These are phyloP conservation scores for Dipodomys stephensi DNA, from an alignment of 2,113 vertebrate genomes.

Conservation along the genomic window DNA sequence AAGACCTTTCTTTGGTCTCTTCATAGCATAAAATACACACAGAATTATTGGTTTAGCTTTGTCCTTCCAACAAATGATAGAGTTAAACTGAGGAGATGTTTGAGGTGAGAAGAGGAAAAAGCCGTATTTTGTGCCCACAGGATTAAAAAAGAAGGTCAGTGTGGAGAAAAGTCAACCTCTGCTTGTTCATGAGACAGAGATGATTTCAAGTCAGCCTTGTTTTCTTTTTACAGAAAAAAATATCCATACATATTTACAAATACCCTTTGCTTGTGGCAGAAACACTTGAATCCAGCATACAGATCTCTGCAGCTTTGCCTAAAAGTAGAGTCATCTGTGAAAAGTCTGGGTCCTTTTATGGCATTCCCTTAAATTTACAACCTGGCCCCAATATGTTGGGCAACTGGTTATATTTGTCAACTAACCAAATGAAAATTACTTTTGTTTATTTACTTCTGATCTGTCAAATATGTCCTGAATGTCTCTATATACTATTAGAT, in stretches of 20 bases:
- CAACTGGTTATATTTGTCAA: neutral
- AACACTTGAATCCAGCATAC: neutral
- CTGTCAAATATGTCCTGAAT: neutral
- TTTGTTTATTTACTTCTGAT: neutral
- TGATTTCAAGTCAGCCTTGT: fast-evolving
- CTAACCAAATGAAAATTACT: neutral
- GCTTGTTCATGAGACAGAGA: fast-evolving
- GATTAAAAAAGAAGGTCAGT: neutral
- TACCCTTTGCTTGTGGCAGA: too few relatives aligned
- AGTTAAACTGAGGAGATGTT: neutral
- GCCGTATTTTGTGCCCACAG: neutral
- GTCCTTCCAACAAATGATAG: conserved; percentile 33
- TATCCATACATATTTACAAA: neutral
- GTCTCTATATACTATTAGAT: neutral
- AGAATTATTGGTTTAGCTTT: conserved; percentile 13
- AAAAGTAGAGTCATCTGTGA: neutral
- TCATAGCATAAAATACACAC: neutral
- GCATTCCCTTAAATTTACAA: neutral
- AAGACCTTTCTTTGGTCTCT: conserved; percentile 54
- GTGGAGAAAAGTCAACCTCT: fast-evolving
- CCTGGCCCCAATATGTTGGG: too few relatives aligned
- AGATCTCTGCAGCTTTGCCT: neutral
- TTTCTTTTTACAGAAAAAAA: neutral
- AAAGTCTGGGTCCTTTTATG: neutral
- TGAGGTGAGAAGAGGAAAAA: neutral